phyloP scores from a whole-genome alignment of 2,113 vertebrate species.

The Cyprinodon tularosa region DNA sequence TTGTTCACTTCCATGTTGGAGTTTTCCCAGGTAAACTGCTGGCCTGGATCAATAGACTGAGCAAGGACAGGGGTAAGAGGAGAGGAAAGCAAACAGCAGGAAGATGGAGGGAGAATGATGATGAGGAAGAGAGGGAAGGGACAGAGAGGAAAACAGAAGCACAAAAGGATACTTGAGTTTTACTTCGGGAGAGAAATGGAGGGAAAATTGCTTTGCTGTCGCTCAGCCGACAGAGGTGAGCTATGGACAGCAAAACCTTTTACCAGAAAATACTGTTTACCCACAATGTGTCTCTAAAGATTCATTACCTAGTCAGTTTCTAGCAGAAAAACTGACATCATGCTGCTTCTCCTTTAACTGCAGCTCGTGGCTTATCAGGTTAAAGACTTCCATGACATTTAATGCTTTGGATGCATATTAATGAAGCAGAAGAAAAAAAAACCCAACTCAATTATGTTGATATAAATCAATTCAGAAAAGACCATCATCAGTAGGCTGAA shows the following conservation, averaged over 20 bases:
- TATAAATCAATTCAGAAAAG: conserved; percentile 6
- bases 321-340: neutral
- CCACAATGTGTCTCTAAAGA: conserved; percentile 9
- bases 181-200: neutral
- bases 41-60: conserved; percentile 94
- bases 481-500: neutral
- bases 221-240: neutral
- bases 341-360: conserved; percentile 4
- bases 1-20: conserved; percentile 98
- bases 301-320: conserved; percentile 2
- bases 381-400: conserved; percentile 18
- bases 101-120: neutral
- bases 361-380: conserved; percentile 22
- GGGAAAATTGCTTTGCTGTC: conserved; percentile 8
- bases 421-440: conserved; percentile 7
- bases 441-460: neutral
- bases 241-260: conserved; percentile 26
- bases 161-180: conserved; percentile 25
- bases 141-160: conserved; percentile 6
- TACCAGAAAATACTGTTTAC: conserved; percentile 17
- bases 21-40: conserved; percentile 98
- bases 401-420: conserved; percentile 6
- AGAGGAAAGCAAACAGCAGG: conserved; percentile 3
- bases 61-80: neutral
- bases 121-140: conserved; percentile 1